Percentiles rank a stretch among this genome's conserved stretches.
phyloP scores from a whole-genome alignment of 1,140 invertebrate species.

The Chionoecetes opilio region DNA sequence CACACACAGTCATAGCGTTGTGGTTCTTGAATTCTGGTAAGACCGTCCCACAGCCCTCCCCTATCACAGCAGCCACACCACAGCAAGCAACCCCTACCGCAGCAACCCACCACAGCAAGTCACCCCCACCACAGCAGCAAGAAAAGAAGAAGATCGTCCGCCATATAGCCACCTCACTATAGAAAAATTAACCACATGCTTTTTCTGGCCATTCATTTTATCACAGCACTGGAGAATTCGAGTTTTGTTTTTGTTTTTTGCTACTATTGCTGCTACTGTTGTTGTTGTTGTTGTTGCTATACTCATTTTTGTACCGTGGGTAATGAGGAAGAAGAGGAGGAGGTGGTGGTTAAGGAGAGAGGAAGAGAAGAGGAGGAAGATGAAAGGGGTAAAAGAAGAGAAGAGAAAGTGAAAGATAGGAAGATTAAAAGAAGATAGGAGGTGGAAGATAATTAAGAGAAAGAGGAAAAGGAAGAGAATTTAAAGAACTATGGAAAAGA shows the following conservation, averaged over 20 bases:
- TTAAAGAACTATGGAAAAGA: not conserved
- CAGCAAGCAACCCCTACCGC: not conserved
- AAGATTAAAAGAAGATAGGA: not conserved
- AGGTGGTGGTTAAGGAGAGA: too few relatives aligned
- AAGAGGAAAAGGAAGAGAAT: not conserved
- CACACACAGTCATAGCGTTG: constrained; percentile 79
- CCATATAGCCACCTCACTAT: too few relatives aligned
- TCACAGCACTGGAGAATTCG: too few relatives aligned
- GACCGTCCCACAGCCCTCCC: not conserved
- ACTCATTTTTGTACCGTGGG: too few relatives aligned
- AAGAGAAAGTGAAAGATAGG: not conserved
- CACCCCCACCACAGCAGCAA: not conserved
- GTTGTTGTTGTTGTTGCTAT: too few relatives aligned
- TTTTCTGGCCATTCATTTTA: too few relatives aligned
- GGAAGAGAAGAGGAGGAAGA: too few relatives aligned
- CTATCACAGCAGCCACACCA: not conserved
- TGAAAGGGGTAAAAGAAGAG: not conserved
- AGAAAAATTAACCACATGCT: too few relatives aligned
- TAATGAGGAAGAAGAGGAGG: too few relatives aligned
- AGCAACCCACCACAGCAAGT: not conserved
- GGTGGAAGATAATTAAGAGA: not conserved
- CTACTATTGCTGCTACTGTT: too few relatives aligned
- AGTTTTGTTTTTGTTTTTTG: too few relatives aligned
- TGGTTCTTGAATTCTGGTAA: constrained; percentile 80
- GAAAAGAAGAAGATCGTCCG: too few relatives aligned